Evolutionary conservation across 2,888 invertebrate species (phyloP), one percentile per base, ranked within the genome.

Genomic region (Helicoverpa assulta): DNA sequence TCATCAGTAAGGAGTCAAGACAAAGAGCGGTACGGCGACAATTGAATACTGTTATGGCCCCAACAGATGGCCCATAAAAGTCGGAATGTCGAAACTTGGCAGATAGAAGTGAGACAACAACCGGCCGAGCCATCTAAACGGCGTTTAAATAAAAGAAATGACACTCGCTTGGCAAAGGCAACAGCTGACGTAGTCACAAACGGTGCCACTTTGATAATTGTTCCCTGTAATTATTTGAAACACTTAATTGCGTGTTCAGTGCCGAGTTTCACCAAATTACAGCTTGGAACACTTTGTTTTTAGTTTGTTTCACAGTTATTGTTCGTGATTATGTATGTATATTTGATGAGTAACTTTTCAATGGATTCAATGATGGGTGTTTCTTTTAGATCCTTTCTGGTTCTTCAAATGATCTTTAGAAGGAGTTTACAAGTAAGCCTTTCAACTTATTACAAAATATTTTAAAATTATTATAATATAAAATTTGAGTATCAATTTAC

Each of bases 41-140:
- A 80, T 80, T 82, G 83, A 78, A 81, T 83, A 76, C 73, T 76
- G 80, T 80, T 78, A 83, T 73, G 66, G 63, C 80, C 55, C 84
- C 86, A 81, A 85, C 91, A 91, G 91, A 92, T 93, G 91, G 89
- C 82, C 89, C 83, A 92, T 92, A 91, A 93, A 91, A 85, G 91
- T 90, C 87, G 84, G 85, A 90, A 91, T 89, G 91, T 89, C 88
- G 78, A 89, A 92, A 93, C 85, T 92, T 92, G 85, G 81, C 81
- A 86, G 75, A 84, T 86, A 87, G 67, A 75, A 83, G 82, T 81
- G 80, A 82, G 88, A 89, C 88, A 89, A 90, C 88, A 88, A 88
- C 84, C 86, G 84, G 80, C 81, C 64, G 47, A 69, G 74, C 80
- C 67, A 71, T 78, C 72, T 70, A 76, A 82, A 67, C 74, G 80